These are phyloP conservation scores for Psittacara wagleri DNA, from an alignment of 2,113 vertebrate genomes.

Conservation along the genomic window DNA sequence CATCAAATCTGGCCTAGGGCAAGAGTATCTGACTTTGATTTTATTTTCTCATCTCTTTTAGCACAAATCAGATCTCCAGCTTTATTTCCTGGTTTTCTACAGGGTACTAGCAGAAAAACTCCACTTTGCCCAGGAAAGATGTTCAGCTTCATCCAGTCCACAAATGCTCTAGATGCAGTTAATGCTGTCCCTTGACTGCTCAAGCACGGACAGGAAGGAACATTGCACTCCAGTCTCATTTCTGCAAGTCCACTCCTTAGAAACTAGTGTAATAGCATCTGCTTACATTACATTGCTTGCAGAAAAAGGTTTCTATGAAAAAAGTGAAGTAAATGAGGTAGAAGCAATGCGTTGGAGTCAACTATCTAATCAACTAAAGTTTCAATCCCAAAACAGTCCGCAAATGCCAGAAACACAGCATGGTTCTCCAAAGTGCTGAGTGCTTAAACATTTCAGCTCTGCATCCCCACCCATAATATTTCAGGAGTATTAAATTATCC, in stretches of 20 bases:
- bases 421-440: neutral
- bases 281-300: neutral
- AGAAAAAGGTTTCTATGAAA: neutral
- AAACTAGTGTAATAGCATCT: neutral
- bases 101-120: neutral
- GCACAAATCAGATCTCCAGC: neutral
- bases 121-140: neutral
- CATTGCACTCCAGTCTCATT: neutral
- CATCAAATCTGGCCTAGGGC: neutral
- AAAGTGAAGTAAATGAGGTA: neutral
- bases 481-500: slow-evolving; percentile 2
- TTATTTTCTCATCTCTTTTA: neutral
- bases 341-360: neutral
- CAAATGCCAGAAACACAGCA: neutral
- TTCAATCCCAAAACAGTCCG: neutral
- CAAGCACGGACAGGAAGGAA: neutral
- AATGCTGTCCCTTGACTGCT: neutral
- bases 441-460: neutral
- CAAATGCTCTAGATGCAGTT: neutral
- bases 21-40: neutral
- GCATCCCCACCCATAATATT: neutral
- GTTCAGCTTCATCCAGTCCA: rapidly evolving
- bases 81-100: neutral
- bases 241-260: neutral
- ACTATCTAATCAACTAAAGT: neutral